phyloP scores from a whole-genome alignment of 2,113 vertebrate genomes.

The Ctenodactylus gundi region DNA sequence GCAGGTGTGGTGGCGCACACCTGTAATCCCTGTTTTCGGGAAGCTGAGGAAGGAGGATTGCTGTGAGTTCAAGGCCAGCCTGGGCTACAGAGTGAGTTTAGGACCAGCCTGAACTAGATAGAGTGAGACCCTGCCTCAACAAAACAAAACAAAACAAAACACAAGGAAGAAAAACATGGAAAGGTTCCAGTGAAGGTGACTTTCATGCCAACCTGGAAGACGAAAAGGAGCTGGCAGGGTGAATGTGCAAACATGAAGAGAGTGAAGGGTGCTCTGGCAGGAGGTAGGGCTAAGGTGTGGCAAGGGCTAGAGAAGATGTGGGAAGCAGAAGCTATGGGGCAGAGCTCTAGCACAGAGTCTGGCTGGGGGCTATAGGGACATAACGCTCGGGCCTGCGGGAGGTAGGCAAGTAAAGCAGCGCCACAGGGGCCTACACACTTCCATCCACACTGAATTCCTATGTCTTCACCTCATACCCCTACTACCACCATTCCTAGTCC shows the following conservation, averaged over 20 bases:
- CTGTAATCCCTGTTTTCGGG: too few relatives aligned
- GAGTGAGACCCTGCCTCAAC: too few relatives aligned
- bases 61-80: too few relatives aligned
- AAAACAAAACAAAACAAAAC: too few relatives aligned
- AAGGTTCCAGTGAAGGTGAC: not conserved
- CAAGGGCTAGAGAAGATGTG: not conserved
- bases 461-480: not conserved
- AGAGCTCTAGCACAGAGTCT: not conserved
- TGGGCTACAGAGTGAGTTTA: too few relatives aligned
- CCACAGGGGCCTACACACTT: not conserved
- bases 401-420: too few relatives aligned
- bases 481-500: not conserved
- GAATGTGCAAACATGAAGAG: not conserved
- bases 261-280: not conserved
- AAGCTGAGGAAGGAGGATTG: too few relatives aligned
- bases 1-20: too few relatives aligned
- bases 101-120: too few relatives aligned
- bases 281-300: not conserved
- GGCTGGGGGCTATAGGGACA: not conserved
- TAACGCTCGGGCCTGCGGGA: not conserved
- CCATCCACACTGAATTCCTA: not conserved
- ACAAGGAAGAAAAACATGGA: not conserved
- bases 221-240: not conserved
- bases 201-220: not conserved
- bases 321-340: not conserved